phyloP scores from a whole-genome alignment of 2,888 invertebrate genomes.

The Metacarcinus magister region DNA sequence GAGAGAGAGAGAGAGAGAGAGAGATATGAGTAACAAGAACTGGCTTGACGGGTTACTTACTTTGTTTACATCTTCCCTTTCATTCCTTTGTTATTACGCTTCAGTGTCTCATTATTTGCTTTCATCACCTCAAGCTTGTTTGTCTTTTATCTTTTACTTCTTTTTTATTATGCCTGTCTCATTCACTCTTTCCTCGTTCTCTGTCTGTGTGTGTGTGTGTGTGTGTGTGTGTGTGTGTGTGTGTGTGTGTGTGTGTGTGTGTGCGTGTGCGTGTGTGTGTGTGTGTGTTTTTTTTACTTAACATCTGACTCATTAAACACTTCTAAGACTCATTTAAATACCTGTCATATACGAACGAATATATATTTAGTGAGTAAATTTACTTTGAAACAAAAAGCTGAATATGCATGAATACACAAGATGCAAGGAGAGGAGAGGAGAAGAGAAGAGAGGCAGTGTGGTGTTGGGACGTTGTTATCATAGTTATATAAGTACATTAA shows the following conservation, averaged over 20 bases:
- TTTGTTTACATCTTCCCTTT: slow-evolving; percentile 21
- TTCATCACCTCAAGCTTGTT: neutral
- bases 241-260: slow-evolving; percentile 44
- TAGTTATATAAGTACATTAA: neutral
- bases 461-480: neutral
- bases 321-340: neutral
- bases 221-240: slow-evolving; percentile 41
- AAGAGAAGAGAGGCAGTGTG: neutral
- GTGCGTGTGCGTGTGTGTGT: slow-evolving; percentile 9
- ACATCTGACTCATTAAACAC: neutral
- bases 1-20: slow-evolving; percentile 13
- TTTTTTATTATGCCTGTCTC: neutral
- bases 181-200: neutral
- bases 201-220: neutral
- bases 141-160: neutral
- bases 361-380: neutral
- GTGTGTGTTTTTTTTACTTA: neutral
- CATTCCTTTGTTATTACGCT: neutral
- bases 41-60: neutral
- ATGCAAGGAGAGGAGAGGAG: neutral
- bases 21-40: neutral
- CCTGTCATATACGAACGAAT: no score
- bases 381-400: neutral
- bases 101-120: neutral
- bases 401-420: neutral